Conservation (phyloP, 2,113 vertebrate genomes). For the Sinocyclocheilus anophthalmus region DNA sequence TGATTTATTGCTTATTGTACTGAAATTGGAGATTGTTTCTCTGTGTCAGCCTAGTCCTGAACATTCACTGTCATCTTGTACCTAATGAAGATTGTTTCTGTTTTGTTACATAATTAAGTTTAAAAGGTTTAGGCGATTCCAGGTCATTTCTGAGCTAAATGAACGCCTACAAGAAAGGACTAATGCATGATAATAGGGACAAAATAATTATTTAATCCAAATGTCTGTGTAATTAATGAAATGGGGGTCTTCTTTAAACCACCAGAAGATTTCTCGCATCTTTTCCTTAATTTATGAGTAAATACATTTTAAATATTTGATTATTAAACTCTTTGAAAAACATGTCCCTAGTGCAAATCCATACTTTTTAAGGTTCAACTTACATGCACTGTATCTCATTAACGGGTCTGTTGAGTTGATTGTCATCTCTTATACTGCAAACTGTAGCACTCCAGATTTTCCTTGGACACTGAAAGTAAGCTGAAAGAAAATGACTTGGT, state of each 20-base stretch:
- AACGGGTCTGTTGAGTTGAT: slow-evolving; percentile 23
- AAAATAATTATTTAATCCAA: slow-evolving; percentile 33
- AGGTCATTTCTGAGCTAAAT: slow-evolving; percentile 8
- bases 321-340: background rate
- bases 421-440: slow-evolving; percentile 46
- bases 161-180: slow-evolving; percentile 20
- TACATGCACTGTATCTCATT: slow-evolving; percentile 27
- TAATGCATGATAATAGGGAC: slow-evolving; percentile 33
- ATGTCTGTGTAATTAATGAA: slow-evolving; percentile 26
- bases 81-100: slow-evolving; percentile 1
- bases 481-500: slow-evolving; percentile 26
- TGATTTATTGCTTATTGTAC: background rate
- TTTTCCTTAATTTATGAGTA: slow-evolving; percentile 13
- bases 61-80: background rate
- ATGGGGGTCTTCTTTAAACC: background rate
- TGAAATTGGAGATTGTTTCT: slow-evolving; percentile 5
- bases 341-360: slow-evolving; percentile 2
- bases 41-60: background rate
- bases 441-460: slow-evolving; percentile 59
- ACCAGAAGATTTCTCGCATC: background rate
- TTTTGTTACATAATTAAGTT: slow-evolving; percentile 24
- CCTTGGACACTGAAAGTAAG: slow-evolving; percentile 45
- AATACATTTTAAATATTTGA: slow-evolving; percentile 17
- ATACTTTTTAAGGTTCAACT: background rate
- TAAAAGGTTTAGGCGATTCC: background rate